These are phyloP conservation scores for Platycnemis pennipes DNA, from an alignment of 2,888 invertebrate species.

Conservation along the genomic window DNA sequence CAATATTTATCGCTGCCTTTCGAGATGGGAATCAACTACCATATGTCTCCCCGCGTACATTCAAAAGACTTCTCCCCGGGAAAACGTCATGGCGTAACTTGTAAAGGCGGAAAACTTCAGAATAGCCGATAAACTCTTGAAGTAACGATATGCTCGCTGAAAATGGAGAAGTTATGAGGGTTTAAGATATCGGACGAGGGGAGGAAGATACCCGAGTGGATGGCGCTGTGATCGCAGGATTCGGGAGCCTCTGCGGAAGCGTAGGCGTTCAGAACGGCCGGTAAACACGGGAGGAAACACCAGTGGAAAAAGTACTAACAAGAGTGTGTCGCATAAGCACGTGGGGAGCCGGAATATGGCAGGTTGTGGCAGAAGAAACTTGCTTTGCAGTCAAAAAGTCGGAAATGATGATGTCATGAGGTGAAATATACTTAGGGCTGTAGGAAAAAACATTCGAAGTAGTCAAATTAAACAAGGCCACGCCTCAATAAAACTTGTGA, in stretches of 20 bases:
- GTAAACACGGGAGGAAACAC: background rate
- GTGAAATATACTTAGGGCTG: too few relatives aligned
- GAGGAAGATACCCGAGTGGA: background rate
- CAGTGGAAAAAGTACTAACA: background rate
- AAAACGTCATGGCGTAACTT: background rate
- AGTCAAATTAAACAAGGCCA: too few relatives aligned
- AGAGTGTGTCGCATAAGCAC: too few relatives aligned
- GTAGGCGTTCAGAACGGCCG: background rate
- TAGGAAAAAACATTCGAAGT: too few relatives aligned
- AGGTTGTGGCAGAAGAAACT: too few relatives aligned
- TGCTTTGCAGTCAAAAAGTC: background rate
- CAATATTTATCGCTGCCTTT: background rate
- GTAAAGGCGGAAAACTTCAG: background rate
- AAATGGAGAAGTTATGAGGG: background rate
- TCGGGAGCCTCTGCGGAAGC: background rate
- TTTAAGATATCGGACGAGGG: background rate
- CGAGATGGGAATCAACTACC: background rate
- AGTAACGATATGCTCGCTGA: conserved; percentile 2
- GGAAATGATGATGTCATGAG: background rate
- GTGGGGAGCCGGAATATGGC: too few relatives aligned
- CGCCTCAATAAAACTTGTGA: too few relatives aligned
- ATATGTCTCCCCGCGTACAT: background rate
- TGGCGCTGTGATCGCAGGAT: background rate
- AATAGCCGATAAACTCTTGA: background rate
- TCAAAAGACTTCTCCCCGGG: background rate